These are phyloP conservation scores for Halichoerus grypus DNA, from an alignment of 2,113 vertebrate species.

Conservation along the genomic window DNA sequence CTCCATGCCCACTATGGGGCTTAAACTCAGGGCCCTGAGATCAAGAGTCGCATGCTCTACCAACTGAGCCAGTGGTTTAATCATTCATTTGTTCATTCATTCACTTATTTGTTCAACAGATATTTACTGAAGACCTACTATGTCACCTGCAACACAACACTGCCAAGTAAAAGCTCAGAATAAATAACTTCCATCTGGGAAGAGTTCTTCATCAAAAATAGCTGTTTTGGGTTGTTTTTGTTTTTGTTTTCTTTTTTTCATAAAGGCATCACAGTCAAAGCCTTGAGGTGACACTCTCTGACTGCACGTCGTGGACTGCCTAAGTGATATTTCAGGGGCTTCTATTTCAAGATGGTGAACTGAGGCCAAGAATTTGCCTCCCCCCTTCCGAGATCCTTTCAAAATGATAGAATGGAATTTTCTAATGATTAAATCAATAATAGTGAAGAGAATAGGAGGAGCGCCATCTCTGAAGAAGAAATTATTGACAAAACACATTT, in stretches of 20 bases:
- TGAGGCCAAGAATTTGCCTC: background rate
- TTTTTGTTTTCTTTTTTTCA: background rate
- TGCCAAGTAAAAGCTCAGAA: background rate
- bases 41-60: background rate
- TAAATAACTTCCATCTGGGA: background rate
- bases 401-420: constrained; percentile 16
- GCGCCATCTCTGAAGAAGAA: background rate
- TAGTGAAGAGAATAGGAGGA: background rate
- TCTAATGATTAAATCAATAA: background rate
- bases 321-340: background rate
- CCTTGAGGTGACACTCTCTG: background rate
- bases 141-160: background rate
- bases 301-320: background rate
- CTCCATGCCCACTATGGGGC: background rate
- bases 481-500: background rate
- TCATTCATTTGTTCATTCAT: background rate
- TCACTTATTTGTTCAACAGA: background rate
- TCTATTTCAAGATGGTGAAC: background rate
- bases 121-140: background rate
- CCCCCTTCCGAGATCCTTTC: background rate
- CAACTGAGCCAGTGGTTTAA: background rate
- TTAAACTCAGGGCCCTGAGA: background rate
- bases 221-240: background rate
- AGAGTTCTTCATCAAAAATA: background rate
- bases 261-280: background rate